Base-by-base conservation (phyloP, 2,888 invertebrate species). In the Dendrolimus houi region DNA sequence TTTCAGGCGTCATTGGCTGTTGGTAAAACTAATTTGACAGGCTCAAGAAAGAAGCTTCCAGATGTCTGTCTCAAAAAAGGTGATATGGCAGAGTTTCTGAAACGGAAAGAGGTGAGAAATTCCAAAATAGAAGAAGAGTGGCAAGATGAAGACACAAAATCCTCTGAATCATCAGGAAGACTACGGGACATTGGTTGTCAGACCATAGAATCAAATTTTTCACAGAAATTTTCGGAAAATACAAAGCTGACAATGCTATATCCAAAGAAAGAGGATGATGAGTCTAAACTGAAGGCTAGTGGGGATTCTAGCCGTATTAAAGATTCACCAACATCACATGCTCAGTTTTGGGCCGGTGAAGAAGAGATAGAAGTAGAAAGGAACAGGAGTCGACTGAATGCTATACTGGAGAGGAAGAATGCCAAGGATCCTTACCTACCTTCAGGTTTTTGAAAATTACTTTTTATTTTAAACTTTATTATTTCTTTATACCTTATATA, bases 51-150 rank as follows among this genome's bases (percentile, higher is more conserved):
- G 67, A 87, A 82, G 65, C 63, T 66, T 10, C 66, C 76, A 8
- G 86, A 86, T 54, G 66, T 86, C 17, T 69, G 74, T 58, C 81
- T 89, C 10, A 86, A 83, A 68, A 90, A 89, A 70, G 91, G 87
- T 12, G 91, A 90, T 57, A 89, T 89, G 87, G 85, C 86, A 1
- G 91, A 91, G 58, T 91, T 85, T 67, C 68, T 81, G 52, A 91
- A 73, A 72, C 74, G 85, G 60, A 92, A 81, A 79, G 87, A 88
- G 62, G 55, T 84, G 62, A 74, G 86, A 61, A 79, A 82, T 54
- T 58, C 64, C 6, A 77, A 81, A 58, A 68, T 69, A 41, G 64
- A 62, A 8, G 80, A 79, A 8, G 79, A 81, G 8, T 67, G 67
- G 7, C 60, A 60, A 2, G 81, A 81, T 7, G 85, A 86, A 6